Percentiles rank a stretch among this genome's conserved stretches.
Evolutionary conservation across 2,888 invertebrate species (phyloP).

Genomic region (Camptogramma bilineatum): DNA sequence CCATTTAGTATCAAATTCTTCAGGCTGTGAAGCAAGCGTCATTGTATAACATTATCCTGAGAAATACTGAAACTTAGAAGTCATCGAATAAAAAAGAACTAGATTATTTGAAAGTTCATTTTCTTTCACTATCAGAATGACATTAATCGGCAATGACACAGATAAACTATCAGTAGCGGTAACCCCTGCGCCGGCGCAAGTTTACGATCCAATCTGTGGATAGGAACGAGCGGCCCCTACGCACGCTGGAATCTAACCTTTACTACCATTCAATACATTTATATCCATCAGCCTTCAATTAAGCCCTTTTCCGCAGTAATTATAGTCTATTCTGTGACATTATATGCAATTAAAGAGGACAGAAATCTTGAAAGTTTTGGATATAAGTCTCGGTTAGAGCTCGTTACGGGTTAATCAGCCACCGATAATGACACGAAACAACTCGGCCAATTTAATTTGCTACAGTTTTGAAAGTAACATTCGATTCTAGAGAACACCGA

Average conservation of each 20-base stretch:
- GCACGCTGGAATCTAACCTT: conserved; percentile 50
- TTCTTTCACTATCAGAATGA: background rate
- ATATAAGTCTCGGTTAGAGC: conserved; percentile 36
- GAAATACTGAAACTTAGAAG: background rate
- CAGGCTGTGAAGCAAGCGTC: conserved; percentile 12
- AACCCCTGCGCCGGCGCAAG: conserved; percentile 45
- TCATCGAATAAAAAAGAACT: background rate
- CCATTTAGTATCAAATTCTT: conserved; percentile 29
- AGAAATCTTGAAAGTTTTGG: conserved; percentile 41
- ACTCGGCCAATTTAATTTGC: conserved; percentile 58
- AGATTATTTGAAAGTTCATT: background rate
- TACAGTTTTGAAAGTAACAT: conserved; percentile 63
- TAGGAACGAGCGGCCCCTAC: conserved; percentile 47
- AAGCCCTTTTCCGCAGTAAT: conserved; percentile 41
- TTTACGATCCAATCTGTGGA: conserved; percentile 57
- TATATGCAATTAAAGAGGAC: conserved; percentile 43
- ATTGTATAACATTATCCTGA: conserved; percentile 10
- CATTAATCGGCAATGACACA: background rate
- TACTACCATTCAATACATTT: conserved; percentile 46
- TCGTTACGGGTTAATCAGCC: conserved; percentile 50
- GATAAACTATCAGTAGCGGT: background rate
- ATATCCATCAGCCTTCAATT: conserved; percentile 49
- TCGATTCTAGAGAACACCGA: conserved; percentile 63
- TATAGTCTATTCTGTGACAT: conserved; percentile 35
- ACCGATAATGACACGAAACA: conserved; percentile 52